Conservation (phyloP, 2,888 invertebrate genomes). For the Phytoseiulus persimilis region DNA sequence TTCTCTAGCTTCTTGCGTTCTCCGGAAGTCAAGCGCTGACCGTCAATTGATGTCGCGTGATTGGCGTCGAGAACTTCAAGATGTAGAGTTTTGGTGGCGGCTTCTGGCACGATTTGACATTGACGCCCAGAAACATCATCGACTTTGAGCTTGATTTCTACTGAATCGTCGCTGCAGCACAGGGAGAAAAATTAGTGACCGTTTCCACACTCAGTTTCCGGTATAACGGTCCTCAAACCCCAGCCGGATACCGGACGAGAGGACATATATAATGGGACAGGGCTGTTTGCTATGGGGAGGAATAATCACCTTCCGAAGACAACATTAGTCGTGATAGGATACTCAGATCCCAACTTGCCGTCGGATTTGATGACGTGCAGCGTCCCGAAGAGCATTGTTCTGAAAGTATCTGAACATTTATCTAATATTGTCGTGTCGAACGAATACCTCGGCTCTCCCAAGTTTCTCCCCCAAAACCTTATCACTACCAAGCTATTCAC, state of each 20-base stretch:
- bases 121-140: neutral
- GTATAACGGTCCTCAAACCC: too few species aligned
- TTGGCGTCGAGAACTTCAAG: constrained; percentile 12
- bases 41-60: constrained; percentile 8
- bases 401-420: neutral
- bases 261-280: too few species aligned
- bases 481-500: too few species aligned
- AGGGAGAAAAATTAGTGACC: too few species aligned
- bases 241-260: too few species aligned
- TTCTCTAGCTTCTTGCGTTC: neutral
- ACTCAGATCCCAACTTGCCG: neutral
- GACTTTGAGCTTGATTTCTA: constrained; percentile 12
- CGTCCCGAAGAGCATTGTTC: constrained; percentile 16
- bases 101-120: constrained; percentile 9
- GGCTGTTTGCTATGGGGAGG: too few species aligned
- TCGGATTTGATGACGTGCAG: constrained; percentile 19
- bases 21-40: neutral
- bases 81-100: neutral
- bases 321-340: neutral
- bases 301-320: constrained; percentile 9
- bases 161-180: neutral
- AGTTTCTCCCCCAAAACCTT: too few species aligned
- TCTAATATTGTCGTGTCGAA: neutral
- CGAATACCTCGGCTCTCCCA: too few species aligned
- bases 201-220: too few species aligned